A percentile compares a stretch with the other conserved stretches of the same genome.
Evolutionary conservation across 2,888 invertebrate species (phyloP).

Genomic region (Calliphora vomitoria): DNA sequence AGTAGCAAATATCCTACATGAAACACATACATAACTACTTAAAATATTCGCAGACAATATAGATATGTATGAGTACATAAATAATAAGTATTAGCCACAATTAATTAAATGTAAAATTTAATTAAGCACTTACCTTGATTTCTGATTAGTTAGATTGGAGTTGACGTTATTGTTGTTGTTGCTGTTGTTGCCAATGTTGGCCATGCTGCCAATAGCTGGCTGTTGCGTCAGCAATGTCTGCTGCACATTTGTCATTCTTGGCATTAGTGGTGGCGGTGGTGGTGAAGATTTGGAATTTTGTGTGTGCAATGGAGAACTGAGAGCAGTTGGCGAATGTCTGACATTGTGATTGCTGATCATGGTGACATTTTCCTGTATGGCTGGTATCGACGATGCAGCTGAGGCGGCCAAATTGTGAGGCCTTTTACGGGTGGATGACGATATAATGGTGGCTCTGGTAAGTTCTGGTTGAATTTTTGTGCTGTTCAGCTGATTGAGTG

Average conservation of each 20-base stretch:
- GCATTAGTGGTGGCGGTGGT: constrained; percentile 83
- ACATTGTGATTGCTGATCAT: constrained; percentile 40
- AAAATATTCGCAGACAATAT: neutral
- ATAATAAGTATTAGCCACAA: constrained; percentile 57
- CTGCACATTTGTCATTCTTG: constrained; percentile 78
- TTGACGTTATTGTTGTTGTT: constrained; percentile 73
- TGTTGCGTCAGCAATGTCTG: constrained; percentile 25
- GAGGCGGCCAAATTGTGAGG: constrained; percentile 81
- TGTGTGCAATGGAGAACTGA: neutral
- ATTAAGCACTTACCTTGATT: constrained; percentile 80
- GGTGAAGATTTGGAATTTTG: constrained; percentile 75
- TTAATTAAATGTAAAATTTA: constrained; percentile 62
- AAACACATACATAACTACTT: too few relatives aligned
- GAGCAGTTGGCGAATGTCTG: constrained; percentile 68
- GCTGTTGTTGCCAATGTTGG: too few relatives aligned
- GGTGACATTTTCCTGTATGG: constrained; percentile 80
- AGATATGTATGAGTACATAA: neutral
- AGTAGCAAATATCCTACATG: too few relatives aligned
- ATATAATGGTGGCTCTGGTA: constrained; percentile 59
- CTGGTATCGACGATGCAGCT: constrained; percentile 76
- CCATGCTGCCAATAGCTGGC: constrained; percentile 13
- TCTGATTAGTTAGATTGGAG: constrained; percentile 74
- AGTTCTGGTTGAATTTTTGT: constrained; percentile 74
- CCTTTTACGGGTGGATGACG: constrained; percentile 81
- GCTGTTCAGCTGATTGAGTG: constrained; percentile 78